Conservation (phyloP, 1,140 invertebrate genomes). For the Nephotettix cincticeps region DNA sequence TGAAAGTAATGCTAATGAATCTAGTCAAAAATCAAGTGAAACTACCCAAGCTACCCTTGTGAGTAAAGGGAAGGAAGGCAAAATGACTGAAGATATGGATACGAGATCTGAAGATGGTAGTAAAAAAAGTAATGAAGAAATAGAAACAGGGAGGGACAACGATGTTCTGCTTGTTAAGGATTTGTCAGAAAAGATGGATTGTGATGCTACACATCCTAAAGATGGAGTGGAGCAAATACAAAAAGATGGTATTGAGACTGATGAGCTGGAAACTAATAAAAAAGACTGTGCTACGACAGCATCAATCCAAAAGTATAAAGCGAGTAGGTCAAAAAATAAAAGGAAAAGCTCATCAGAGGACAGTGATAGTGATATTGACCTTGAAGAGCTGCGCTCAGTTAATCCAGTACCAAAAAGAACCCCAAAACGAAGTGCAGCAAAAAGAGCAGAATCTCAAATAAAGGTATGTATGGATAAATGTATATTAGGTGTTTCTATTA, state of each 20-base stretch:
- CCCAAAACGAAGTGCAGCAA: constrained; percentile 42
- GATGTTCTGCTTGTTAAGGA: not conserved
- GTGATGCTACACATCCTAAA: too few species aligned
- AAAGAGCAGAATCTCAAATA: constrained; percentile 42
- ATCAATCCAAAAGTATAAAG: constrained; percentile 30
- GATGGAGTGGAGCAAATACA: too few species aligned
- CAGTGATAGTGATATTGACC: constrained; percentile 39
- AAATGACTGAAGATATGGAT: constrained; percentile 26
- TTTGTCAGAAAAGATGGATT: too few species aligned
- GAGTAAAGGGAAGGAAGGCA: constrained; percentile 13
- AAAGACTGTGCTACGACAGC: not conserved
- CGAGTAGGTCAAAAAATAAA: constrained; percentile 40
- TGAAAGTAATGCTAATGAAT: constrained; percentile 21
- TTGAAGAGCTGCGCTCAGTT: constrained; percentile 42
- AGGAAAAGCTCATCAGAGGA: not conserved
- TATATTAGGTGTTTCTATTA: not conserved
- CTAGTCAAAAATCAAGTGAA: constrained; percentile 7
- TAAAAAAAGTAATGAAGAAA: not conserved
- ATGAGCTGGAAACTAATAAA: not conserved
- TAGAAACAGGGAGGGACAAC: not conserved
- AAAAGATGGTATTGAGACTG: not conserved
- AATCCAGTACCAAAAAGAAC: constrained; percentile 37
- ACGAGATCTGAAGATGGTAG: not conserved
- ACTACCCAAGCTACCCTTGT: constrained; percentile 11
- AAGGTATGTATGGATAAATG: constrained; percentile 36